Evolutionary conservation across 2,113 vertebrate genomes (phyloP), one percentile per base, ranked within the genome.

Genomic region (Kryptolebias marmoratus): DNA sequence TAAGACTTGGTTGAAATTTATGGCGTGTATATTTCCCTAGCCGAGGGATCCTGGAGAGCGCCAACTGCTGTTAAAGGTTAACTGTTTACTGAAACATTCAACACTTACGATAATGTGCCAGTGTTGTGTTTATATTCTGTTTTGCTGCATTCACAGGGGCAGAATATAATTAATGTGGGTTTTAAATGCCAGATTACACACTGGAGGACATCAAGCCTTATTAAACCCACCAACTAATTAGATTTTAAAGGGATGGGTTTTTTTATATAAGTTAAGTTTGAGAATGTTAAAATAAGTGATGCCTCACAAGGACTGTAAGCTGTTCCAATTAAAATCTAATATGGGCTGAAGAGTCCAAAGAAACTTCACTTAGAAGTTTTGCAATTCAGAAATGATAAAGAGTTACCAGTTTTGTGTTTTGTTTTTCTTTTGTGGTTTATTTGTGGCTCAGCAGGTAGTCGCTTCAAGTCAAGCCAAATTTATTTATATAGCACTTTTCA

Each of bases 141-240:
- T 22, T 5, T 39, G 16, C 18, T 52, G 48, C 63, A 64, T 16
- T 50, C 16, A 7, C n/a, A 50, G 62, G 30, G 62, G 28, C 6
- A 39, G 39, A 53, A 9, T n/a, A 13, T 13, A 53, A 53, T 42
- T n/a, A 53, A 14, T 53, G 18, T 39, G 16, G 31, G n/a, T 50
- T 36, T 52, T 36, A 65, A 65, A 65, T 65, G 64, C 31, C 49
- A 53, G 7, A 39, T 65, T 42, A 44, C 64, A 53, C 28, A 30
- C 64, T 22, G 11, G 31, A 53, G 49, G 32, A 50, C 28, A 53
- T 27, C 16, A n/a, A 39, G 49, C 18, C n/a, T 53, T 39, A 53
- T 27, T 52, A 32, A 36, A 39, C n/a, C 2, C 27, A 27, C 18
- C 48, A n/a, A 5, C 48, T 53, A 28, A 61, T 65, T 10, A 53